Conservation (phyloP, 2,888 invertebrate species). For the Scaptodrosophila latifasciaeformis region DNA sequence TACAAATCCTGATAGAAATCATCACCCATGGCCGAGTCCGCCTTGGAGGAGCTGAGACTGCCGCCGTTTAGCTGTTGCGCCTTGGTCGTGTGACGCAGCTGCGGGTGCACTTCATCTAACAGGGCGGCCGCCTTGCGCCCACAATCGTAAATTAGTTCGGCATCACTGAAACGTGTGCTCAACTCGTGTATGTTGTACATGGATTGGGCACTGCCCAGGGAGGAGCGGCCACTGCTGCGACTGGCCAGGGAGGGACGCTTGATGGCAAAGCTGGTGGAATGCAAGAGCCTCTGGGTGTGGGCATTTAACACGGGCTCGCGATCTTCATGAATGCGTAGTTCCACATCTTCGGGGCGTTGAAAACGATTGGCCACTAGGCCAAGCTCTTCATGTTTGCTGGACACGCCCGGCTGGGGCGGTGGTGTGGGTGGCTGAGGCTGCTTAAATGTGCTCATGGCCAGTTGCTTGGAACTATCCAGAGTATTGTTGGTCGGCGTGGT, state of each 20-base stretch:
- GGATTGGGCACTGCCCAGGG: slow-evolving; percentile 64
- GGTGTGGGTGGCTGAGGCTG: slow-evolving; percentile 12
- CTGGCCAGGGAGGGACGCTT: slow-evolving; percentile 70
- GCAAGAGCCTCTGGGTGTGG: slow-evolving; percentile 59
- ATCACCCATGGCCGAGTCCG: slow-evolving; percentile 20
- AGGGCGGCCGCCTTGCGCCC: slow-evolving; percentile 62
- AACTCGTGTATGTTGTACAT: slow-evolving; percentile 70
- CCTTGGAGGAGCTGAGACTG: too few species aligned
- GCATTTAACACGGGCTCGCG: slow-evolving; percentile 42
- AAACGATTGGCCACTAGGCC: slow-evolving; percentile 58
- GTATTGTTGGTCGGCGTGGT: slow-evolving; percentile 39
- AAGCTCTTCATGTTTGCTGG: slow-evolving; percentile 35
- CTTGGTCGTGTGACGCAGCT: slow-evolving; percentile 76
- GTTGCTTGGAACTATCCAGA: slow-evolving; percentile 36
- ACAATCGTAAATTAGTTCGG: slow-evolving; percentile 47
- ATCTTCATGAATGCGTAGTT: slow-evolving; percentile 43
- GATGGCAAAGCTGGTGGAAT: slow-evolving; percentile 73
- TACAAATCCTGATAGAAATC: slow-evolving; percentile 56
- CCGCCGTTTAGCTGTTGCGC: too few species aligned
- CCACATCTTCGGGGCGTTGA: slow-evolving; percentile 32
- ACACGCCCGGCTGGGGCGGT: slow-evolving; percentile 27
- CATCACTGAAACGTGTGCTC: slow-evolving; percentile 48
- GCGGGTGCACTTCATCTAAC: slow-evolving; percentile 75
- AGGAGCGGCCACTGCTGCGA: slow-evolving; percentile 52
- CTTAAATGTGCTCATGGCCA: slow-evolving; percentile 59